Percentiles rank a stretch among this genome's conserved stretches.
phyloP scores from a whole-genome alignment of 2,888 invertebrate species.

The Cetonia aurata region DNA sequence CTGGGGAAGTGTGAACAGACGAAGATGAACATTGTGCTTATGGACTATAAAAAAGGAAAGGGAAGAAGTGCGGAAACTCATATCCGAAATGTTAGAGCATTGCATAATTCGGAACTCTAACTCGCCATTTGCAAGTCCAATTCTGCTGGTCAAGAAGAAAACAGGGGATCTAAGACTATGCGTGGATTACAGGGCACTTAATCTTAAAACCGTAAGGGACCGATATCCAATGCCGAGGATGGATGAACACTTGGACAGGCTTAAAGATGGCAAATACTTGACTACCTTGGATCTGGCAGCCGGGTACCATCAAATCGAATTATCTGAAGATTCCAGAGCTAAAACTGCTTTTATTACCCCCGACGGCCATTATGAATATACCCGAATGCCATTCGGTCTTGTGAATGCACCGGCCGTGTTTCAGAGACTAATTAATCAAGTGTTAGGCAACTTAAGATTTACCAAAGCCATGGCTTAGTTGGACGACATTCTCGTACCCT shows the following conservation, averaged over 20 bases:
- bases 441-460: slow-evolving; percentile 45
- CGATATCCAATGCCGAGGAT: slow-evolving; percentile 49
- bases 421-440: slow-evolving; percentile 46
- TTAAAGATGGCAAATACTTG: slow-evolving; percentile 45
- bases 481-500: slow-evolving; percentile 48
- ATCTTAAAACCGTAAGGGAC: slow-evolving; percentile 45
- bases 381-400: slow-evolving; percentile 56
- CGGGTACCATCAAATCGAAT: slow-evolving; percentile 55
- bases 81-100: slow-evolving; percentile 49
- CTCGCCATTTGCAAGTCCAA: slow-evolving; percentile 51
- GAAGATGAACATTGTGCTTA: slow-evolving; percentile 51
- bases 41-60: slow-evolving; percentile 51
- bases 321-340: slow-evolving; percentile 46
- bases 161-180: slow-evolving; percentile 48
- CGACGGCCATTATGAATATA: slow-evolving; percentile 53
- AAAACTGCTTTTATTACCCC: slow-evolving; percentile 55
- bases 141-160: slow-evolving; percentile 49
- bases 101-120: slow-evolving; percentile 53
- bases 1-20: slow-evolving; percentile 13
- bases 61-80: slow-evolving; percentile 49
- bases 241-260: slow-evolving; percentile 47
- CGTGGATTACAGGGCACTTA: slow-evolving; percentile 49
- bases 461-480: slow-evolving; percentile 38
- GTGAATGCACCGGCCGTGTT: slow-evolving; percentile 56
- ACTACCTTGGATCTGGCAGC: slow-evolving; percentile 49